These are phyloP conservation scores for Cheilosia impressa DNA, from an alignment of 2,888 invertebrate species.

Conservation along the genomic window DNA sequence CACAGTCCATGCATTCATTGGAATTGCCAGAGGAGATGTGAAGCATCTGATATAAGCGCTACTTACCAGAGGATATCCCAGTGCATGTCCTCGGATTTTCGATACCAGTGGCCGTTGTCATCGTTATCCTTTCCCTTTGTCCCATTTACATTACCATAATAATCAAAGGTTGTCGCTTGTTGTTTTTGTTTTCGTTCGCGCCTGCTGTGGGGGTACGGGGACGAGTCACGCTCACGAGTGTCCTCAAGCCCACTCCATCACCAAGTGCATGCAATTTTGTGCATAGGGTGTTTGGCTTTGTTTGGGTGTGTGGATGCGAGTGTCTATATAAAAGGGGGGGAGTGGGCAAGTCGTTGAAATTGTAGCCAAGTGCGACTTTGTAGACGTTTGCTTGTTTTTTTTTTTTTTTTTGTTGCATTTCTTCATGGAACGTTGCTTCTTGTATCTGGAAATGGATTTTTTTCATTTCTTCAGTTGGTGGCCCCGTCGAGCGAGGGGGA, in stretches of 20 bases:
- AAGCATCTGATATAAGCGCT: slow-evolving; percentile 37
- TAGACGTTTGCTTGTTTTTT: slow-evolving; percentile 42
- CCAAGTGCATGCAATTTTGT: slow-evolving; percentile 17
- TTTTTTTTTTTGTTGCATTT: slow-evolving; percentile 7
- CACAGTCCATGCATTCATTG: neutral
- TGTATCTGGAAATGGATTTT: slow-evolving; percentile 49
- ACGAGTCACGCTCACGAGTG: neutral
- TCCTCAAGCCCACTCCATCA: slow-evolving; percentile 7
- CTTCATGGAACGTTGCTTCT: slow-evolving; percentile 41
- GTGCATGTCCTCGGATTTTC: slow-evolving; percentile 66
- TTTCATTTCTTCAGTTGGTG: slow-evolving; percentile 41
- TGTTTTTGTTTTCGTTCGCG: slow-evolving; percentile 9
- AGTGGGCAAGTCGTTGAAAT: slow-evolving; percentile 13
- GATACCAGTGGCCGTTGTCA: slow-evolving; percentile 58
- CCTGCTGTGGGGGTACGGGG: neutral
- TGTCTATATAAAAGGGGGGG: neutral
- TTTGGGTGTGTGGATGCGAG: neutral
- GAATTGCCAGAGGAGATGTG: slow-evolving; percentile 14
- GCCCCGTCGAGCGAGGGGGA: neutral
- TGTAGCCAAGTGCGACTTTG: slow-evolving; percentile 62
- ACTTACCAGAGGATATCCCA: slow-evolving; percentile 43
- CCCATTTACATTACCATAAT: slow-evolving; percentile 66
- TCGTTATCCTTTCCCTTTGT: slow-evolving; percentile 64
- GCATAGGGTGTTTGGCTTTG: neutral
- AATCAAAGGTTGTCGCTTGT: slow-evolving; percentile 42